Evolutionary conservation across 1,140 invertebrate species (phyloP), one percentile per base, ranked within the genome.

Genomic region (Formica exsecta): DNA sequence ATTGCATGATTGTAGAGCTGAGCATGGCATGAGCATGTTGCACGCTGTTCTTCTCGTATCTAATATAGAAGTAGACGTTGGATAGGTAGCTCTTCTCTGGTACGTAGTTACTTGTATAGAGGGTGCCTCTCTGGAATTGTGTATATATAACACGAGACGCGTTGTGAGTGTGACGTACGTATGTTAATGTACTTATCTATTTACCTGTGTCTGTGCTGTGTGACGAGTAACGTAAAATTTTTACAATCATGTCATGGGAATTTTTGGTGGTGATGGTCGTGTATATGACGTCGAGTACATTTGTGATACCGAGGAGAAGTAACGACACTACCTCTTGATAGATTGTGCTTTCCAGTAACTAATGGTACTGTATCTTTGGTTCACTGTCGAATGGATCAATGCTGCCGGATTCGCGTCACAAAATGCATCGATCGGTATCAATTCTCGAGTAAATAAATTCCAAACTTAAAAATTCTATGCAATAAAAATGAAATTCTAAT

Each of bases 261-360:
- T 90, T 80, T 94, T 94, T 94, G 94, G 93, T 94, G 94, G 94
- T 94, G 94, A 94, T 94, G 94, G 93, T 95, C 93, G 92, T 92
- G 92, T 93, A 51, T 51, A 90, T 92, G 89, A 90, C 91, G 91
- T 93, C 90, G 88, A 93, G 88, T 90, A 88, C 89, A 79, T 92
- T 89, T 90, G 86, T 88, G 79, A 89, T 85, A 62, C 38, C 66
- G 44, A 73, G 54, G 19, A 68, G 16, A 74, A 85, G 66, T 85
- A 92, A 91, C 83, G 83, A 86, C n/a, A 61, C 19, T 70, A 80
- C 68, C 61, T 79, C 79, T 87, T 80, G 85, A 86, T 90, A 85
- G 86, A 89, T 51, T 68, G 48, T 51, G 88, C 89, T 90, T 90
- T 89, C 79, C 62, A 87, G 88, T 88, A 89, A 85, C 79, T 89